A percentile compares a stretch with the other conserved stretches of the same genome.
phyloP scores from a whole-genome alignment of 2,888 invertebrate genomes.

The Thereva unica region DNA sequence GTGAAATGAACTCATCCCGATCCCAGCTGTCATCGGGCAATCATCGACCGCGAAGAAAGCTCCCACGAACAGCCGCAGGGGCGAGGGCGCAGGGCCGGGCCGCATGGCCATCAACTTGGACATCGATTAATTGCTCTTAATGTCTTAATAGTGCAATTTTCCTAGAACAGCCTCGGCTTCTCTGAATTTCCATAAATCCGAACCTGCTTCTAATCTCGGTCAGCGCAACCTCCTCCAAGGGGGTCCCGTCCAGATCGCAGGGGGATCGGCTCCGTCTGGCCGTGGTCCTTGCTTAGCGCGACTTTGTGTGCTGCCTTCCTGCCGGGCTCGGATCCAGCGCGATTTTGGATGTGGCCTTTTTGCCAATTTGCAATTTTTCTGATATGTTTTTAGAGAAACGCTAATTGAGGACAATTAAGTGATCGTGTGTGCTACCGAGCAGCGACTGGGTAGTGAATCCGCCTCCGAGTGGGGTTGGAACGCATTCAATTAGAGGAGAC shows the following conservation, averaged over 20 bases:
- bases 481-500: background rate
- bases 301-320: background rate
- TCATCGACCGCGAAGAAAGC: background rate
- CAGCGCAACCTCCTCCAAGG: background rate
- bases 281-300: slow-evolving; percentile 7
- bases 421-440: slow-evolving; percentile 22
- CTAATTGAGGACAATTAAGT: slow-evolving; percentile 33
- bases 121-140: slow-evolving; percentile 40
- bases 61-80: background rate
- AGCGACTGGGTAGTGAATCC: slow-evolving; percentile 15
- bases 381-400: slow-evolving; percentile 25
- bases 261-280: slow-evolving; percentile 15
- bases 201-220: slow-evolving; percentile 34
- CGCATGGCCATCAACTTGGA: slow-evolving; percentile 30
- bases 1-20: slow-evolving; percentile 36
- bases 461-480: slow-evolving; percentile 18
- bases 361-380: slow-evolving; percentile 6
- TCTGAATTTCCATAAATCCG: slow-evolving; percentile 36
- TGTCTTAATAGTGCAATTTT: slow-evolving; percentile 37
- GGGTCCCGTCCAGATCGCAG: background rate
- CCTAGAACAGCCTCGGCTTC: slow-evolving; percentile 36
- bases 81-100: background rate
- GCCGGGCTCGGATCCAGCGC: slow-evolving; percentile 10
- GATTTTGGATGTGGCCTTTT: slow-evolving; percentile 19
- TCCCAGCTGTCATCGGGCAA: slow-evolving; percentile 30